These are phyloP conservation scores for Oryctes rhinoceros DNA, from an alignment of 1,140 invertebrate species.

Conservation along the genomic window DNA sequence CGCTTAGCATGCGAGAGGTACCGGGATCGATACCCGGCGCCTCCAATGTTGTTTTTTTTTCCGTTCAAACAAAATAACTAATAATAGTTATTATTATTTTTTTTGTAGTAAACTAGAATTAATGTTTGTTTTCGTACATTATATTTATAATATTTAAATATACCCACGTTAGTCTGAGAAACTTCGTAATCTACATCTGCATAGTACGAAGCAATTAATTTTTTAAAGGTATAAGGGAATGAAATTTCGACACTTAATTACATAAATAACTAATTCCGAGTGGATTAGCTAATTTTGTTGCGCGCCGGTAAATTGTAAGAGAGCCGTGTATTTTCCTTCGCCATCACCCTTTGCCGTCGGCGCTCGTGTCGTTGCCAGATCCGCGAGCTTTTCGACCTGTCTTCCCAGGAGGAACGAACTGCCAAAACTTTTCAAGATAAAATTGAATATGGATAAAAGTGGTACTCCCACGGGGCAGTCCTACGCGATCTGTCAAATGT, in stretches of 20 bases:
- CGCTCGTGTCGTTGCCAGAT: conserved; percentile 33
- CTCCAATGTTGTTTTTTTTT: conserved; percentile 47
- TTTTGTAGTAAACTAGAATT: not conserved
- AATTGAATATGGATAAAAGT: conserved; percentile 57
- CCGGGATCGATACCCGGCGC: conserved; percentile 59
- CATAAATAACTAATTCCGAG: conserved; percentile 36
- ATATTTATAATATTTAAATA: not conserved
- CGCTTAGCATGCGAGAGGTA: conserved; percentile 60
- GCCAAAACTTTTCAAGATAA: conserved; percentile 53
- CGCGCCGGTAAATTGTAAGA: conserved; percentile 36
- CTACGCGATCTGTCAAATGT: conserved; percentile 42
- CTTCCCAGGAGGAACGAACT: conserved; percentile 47
- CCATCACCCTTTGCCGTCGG: conserved; percentile 1
- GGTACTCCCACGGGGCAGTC: conserved; percentile 45
- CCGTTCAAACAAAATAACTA: not conserved
- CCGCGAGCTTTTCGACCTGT: conserved; percentile 37
- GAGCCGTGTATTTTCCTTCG: conserved; percentile 20
- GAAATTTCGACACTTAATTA: conserved; percentile 36
- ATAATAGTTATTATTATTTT: not conserved
- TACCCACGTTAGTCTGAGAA: not conserved
- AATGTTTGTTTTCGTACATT: not conserved
- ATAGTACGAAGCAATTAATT: conserved; percentile 5
- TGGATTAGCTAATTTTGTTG: conserved; percentile 27
- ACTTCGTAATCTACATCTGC: not conserved
- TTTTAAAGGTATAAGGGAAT: not conserved